These are phyloP conservation scores for Parazoanthus atlanticus DNA, from an alignment of 92 coral and sea anemone genomes.

Conservation along the genomic window DNA sequence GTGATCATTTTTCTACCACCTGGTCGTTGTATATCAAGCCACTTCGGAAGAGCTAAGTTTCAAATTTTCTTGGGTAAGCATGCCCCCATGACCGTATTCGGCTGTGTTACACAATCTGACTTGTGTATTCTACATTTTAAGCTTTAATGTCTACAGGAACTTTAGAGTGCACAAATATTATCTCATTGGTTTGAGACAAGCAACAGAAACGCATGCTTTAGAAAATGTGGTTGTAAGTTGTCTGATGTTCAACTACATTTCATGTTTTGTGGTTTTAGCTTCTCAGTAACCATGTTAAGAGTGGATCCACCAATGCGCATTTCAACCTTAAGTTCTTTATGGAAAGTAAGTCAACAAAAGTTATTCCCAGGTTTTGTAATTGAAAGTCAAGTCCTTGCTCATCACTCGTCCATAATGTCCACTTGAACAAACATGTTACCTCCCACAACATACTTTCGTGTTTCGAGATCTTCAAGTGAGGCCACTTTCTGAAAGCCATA, in stretches of 20 bases:
- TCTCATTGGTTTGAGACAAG: not conserved
- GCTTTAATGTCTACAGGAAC: not conserved
- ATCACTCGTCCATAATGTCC: constrained; percentile 7
- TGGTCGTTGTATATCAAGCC: too few species aligned
- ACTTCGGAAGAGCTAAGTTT: too few species aligned
- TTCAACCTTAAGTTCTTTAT: too few species aligned
- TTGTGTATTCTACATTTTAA: too few species aligned
- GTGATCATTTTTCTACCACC: too few species aligned
- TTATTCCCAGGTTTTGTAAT: not conserved
- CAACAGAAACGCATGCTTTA: not conserved
- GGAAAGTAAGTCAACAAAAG: not conserved
- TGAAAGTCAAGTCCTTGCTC: not conserved
- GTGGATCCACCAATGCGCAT: too few species aligned
- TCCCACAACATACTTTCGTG: constrained; percentile 5
- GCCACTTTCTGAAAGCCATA: constrained; percentile 26
- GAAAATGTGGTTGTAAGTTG: not conserved
- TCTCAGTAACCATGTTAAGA: too few species aligned
- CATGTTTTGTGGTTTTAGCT: not conserved
- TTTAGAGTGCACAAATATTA: not conserved
- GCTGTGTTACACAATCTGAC: too few species aligned
- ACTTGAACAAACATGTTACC: constrained; percentile 23
- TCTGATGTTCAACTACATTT: not conserved
- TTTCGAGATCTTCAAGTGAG: constrained; percentile 7
- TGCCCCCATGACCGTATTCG: too few species aligned
- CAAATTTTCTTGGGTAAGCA: too few species aligned